Evolutionary conservation across 2,888 invertebrate genomes (phyloP), one percentile per base, ranked within the genome.

Genomic region (Erebia palarica): DNA sequence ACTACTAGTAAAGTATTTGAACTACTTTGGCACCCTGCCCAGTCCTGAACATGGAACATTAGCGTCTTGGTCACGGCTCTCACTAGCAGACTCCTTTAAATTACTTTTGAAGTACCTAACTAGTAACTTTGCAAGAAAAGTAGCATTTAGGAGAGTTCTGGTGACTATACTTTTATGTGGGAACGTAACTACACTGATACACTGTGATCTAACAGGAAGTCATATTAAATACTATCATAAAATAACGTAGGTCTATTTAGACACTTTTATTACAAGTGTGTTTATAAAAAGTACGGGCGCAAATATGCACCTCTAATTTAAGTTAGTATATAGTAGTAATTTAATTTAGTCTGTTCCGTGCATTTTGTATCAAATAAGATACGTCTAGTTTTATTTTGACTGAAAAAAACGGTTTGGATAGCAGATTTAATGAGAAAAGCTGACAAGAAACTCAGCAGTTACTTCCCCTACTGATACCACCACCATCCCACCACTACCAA

Each of bases 11-110:
- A 65, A 74, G 18, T 47, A 68, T 59, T 44, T 36, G 58, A 49
- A 72, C 49, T 55, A 67, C 47, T 65, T 72, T 80, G 74, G 73
- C 72, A 47, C 57, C 59, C 49, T 68, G 74, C 72, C 70, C 58
- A 69, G 27, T 70, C 65, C 70, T 60, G 72, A 70, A 59, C 65
- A 72, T 59, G 68, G 70, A 74, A 73, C 70, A 70, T 74, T 70
- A 74, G 64, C 66, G 68, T 65, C 64, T 63, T 65, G 72, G 66
- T 69, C 72, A 60, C 65, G 65, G 47, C 66, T 14, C 53, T 65
- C 59, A 51, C 73, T 73, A 53, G 58, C 70, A 60, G 55, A 58
- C 53, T 68, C 65, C 70, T 70, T 70, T 60, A 74, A 73, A 74
- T 70, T 70, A 72, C 67, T 70, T 72, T 70, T 65, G 58, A 59